A percentile compares a stretch with the other conserved stretches of the same genome.
phyloP scores from a whole-genome alignment of 2,797 vertebrate genomes.

The Todus mexicanus region DNA sequence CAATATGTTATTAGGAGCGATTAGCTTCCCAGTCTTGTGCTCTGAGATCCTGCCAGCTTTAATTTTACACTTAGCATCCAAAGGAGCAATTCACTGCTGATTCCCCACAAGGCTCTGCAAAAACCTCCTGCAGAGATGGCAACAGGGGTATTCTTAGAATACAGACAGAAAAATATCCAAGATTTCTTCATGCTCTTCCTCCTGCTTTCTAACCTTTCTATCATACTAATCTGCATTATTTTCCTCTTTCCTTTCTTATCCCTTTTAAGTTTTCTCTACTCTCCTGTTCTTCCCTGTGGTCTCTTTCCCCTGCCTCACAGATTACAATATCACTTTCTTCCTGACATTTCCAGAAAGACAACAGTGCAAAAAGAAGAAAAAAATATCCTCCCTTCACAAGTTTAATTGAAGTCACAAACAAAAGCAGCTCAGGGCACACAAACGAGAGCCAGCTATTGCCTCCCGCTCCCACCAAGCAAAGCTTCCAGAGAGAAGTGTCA shows the following conservation, averaged over 20 bases:
- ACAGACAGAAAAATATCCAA: neutral
- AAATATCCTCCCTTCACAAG: neutral
- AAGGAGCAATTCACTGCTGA: constrained; percentile 17
- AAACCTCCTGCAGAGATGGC: neutral
- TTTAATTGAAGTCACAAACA: neutral
- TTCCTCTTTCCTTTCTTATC: neutral
- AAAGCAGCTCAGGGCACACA: neutral
- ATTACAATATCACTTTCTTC: neutral
- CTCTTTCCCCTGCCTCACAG: neutral
- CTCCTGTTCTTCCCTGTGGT: neutral
- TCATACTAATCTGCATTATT: neutral
- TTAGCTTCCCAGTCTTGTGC: constrained; percentile 59
- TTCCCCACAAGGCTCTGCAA: neutral
- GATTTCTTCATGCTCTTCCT: neutral
- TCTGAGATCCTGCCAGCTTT: constrained; percentile 44
- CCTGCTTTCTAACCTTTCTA: neutral
- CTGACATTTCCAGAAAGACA: neutral
- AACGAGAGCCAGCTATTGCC: rapidly evolving
- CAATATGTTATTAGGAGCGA: constrained; percentile 63
- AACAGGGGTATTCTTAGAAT: neutral
- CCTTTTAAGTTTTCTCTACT: neutral
- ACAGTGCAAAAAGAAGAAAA: neutral
- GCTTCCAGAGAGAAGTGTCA: neutral
- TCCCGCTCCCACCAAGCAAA: neutral
- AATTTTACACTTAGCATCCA: constrained; percentile 56